Percentiles rank a stretch among this genome's conserved stretches.
These are phyloP conservation scores for Macrotus californicus DNA, from an alignment of 2,113 vertebrate genomes.

Conservation along the genomic window DNA sequence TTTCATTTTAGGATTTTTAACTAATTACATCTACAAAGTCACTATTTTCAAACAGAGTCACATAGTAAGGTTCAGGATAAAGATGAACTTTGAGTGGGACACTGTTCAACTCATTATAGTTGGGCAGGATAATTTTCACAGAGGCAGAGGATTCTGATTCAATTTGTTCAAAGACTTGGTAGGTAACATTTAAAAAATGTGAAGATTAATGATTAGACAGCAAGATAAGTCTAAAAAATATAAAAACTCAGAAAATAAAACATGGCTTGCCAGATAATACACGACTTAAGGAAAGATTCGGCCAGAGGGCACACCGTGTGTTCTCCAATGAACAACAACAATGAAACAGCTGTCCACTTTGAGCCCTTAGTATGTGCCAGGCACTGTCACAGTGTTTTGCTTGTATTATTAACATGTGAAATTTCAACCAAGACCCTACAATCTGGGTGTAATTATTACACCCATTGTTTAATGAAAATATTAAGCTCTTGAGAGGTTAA, in stretches of 20 bases:
- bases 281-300: background rate
- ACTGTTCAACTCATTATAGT: background rate
- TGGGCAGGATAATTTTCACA: background rate
- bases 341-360: background rate
- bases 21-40: background rate
- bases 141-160: background rate
- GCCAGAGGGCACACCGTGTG: background rate
- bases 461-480: background rate
- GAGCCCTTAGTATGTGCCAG: background rate
- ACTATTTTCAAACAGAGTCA: background rate
- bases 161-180: background rate
- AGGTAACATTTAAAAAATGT: background rate
- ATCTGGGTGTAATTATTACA: background rate
- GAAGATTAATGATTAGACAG: background rate
- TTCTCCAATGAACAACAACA: background rate
- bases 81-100: background rate
- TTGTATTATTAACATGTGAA: background rate
- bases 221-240: background rate
- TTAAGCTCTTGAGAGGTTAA: background rate
- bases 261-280: background rate
- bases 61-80: background rate
- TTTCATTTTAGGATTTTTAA: background rate
- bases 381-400: background rate
- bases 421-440: background rate
- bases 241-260: background rate